Evolutionary conservation across 2,797 vertebrate species (phyloP), one percentile per base, ranked within the genome.

Genomic region (Spatula clypeata): DNA sequence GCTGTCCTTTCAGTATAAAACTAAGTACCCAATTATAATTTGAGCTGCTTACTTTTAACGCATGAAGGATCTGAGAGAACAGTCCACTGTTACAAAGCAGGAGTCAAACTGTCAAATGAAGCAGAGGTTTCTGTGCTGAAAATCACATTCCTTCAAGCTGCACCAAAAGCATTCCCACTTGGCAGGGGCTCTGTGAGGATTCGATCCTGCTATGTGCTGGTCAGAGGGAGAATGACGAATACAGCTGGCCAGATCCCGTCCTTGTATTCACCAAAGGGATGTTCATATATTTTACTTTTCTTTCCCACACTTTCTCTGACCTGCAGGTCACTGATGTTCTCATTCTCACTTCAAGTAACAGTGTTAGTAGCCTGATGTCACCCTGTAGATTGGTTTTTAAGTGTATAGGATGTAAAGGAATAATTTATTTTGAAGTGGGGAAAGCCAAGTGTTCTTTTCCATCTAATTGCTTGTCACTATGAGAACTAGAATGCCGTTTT

Each of bases 191-290:
- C 24, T 64, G 17, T n/a, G 44, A 76, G 42, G 72, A 53, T 88
- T 61, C 61, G 72, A 74, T 71, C 67, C 60, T 64, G 67, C 49
- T 19, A 34, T 61, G 42, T 54, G 49, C 15, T 1, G 4, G 26
- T 45, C 51, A 70, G 84, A 73, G 81, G 21, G 4, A 6, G 20
- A 64, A 42, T 8, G 44, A 74, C 24, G 17, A 67, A 27, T 4
- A 12, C 0, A 1, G 36, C 40, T 1, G 0, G 32, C 26, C 61
- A 51, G 60, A 72, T 32, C 44, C n/a, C 55, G 44, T 21, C 61
- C 69, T 85, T 42, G 58, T 38, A 44, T n/a, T 27, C n/a, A 45
- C 17, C 4, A 1, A 72, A 58, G 24, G 7, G 11, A 3, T 74
- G 12, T 17, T 80, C 49, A 11, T 58, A 75, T 38, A 2, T 15